Base-by-base conservation (phyloP, 2,113 vertebrate genomes). In the Telmatochromis sp. region DNA sequence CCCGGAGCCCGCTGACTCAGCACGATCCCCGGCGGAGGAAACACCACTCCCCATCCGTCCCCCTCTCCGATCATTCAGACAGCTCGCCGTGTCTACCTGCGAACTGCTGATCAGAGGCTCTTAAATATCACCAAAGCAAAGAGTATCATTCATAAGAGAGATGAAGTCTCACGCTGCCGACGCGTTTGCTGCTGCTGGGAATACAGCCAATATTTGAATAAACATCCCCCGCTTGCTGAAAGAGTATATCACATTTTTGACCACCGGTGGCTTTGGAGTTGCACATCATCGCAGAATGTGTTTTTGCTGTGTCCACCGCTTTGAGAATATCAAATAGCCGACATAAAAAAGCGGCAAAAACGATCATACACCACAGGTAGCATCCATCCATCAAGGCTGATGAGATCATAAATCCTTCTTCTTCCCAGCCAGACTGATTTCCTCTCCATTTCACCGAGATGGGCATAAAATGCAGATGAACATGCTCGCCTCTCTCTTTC, bases 121-220 rank as follows among this genome's bases (percentile, higher is more conserved):
- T 91, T 95, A 93, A 95, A 94, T 93, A 95, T 95, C 91, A 87
- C 91, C 88, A 92, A 91, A 91, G 92, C 90, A 92, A 91, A 89
- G 63, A 89, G 68, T 65, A 89, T 94, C 93, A 94, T 91, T 95
- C 80, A 94, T 42, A 78, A 81, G 80, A 85, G 87, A 90, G 89
- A 94, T 90, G 86, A 92, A 85, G 23, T 51, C 80, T 86, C 86
- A 7, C 73, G 5, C 35, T 37, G 79, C 75, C 28, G 53, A 82
- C 63, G 11, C 9, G 5, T 85, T 86, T 79, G 68, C 83, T n/a
- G 80, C 79, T 33, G 53, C 82, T 28, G 85, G 92, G 92, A 94
- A 58, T 79, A 33, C 79, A 79, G 92, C 89, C 85, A 90, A 83
- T 40, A 65, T 87, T 85, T 93, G 84, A 87, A 89, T 86, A 91